phyloP scores from a whole-genome alignment of 30 jellyfish, hydroid and myxozoan genomes.

The Aurelia aurita complex sp. Pacific region DNA sequence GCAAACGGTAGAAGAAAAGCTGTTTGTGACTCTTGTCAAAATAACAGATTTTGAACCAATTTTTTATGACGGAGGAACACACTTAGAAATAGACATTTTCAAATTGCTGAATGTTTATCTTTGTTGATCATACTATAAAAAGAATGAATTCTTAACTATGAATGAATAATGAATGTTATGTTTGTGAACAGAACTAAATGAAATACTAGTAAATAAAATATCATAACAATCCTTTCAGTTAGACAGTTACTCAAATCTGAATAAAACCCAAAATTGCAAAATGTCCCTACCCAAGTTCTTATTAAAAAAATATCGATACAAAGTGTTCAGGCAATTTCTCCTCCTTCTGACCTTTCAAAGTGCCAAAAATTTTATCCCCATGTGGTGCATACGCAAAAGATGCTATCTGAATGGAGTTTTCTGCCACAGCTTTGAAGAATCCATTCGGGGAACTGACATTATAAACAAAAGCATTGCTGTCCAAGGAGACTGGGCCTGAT shows the following conservation, averaged over 20 bases:
- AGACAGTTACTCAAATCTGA: not conserved
- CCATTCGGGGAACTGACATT: not conserved
- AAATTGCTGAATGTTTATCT: too few species aligned
- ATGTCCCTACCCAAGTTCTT: not conserved
- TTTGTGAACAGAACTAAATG: too few species aligned
- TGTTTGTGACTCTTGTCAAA: too few species aligned
- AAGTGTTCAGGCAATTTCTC: not conserved
- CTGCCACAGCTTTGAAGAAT: slow-evolving; percentile 37
- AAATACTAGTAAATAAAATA: too few species aligned
- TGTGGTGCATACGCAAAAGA: slow-evolving; percentile 6
- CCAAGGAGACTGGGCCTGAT: slow-evolving; percentile 45
- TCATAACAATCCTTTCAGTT: not conserved
- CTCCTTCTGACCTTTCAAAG: not conserved
- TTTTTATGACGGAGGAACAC: too few species aligned
- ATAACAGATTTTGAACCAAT: too few species aligned
- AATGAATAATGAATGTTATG: too few species aligned
- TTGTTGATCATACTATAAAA: too few species aligned
- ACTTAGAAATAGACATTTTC: too few species aligned
- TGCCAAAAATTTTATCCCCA: slow-evolving; percentile 22
- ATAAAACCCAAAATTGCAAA: not conserved
- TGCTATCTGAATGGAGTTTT: not conserved
- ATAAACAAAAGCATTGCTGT: not conserved
- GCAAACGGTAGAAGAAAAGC: too few species aligned
- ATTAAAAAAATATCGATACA: slow-evolving; percentile 2
- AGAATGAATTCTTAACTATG: too few species aligned